Evolutionary conservation across 1,140 invertebrate genomes (phyloP).

Genomic region (Tyrophagus putrescentiae): DNA sequence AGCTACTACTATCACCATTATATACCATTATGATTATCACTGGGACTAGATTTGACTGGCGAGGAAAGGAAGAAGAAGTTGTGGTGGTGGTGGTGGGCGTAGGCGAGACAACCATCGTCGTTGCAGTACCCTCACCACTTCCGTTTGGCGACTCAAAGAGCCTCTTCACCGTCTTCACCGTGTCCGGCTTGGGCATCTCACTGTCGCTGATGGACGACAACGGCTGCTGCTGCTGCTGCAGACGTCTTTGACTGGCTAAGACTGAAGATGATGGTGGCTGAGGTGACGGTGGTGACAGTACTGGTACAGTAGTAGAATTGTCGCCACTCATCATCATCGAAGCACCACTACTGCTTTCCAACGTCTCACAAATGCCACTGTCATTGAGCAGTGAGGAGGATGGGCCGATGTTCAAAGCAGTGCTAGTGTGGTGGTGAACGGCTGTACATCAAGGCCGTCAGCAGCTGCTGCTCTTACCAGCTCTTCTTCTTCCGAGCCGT

Average conservation of each 20-base stretch:
- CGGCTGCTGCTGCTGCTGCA: neutral
- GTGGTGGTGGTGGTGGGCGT: neutral
- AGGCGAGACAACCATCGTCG: neutral
- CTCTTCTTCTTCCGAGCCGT: too few species aligned
- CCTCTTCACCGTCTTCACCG: neutral
- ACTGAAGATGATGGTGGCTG: neutral
- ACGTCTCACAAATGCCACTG: slow-evolving; percentile 8
- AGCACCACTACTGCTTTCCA: neutral
- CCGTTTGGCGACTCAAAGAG: neutral
- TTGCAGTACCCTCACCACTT: too few species aligned
- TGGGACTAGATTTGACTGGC: slow-evolving; percentile 14
- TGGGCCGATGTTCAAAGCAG: too few species aligned
- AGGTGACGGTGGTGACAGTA: too few species aligned
- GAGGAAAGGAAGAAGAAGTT: too few species aligned
- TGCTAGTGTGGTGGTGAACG: too few species aligned
- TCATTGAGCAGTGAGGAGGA: neutral
- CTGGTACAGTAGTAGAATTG: too few species aligned
- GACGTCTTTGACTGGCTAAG: neutral
- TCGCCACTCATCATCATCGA: too few species aligned
- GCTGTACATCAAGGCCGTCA: too few species aligned
- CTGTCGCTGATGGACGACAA: neutral
- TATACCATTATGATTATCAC: too few species aligned
- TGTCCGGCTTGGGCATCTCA: slow-evolving; percentile 5
- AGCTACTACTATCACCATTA: too few species aligned
- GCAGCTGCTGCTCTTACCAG: too few species aligned